Base-by-base conservation (phyloP, 2,888 invertebrate genomes). In the Eupithecia dodoneata region DNA sequence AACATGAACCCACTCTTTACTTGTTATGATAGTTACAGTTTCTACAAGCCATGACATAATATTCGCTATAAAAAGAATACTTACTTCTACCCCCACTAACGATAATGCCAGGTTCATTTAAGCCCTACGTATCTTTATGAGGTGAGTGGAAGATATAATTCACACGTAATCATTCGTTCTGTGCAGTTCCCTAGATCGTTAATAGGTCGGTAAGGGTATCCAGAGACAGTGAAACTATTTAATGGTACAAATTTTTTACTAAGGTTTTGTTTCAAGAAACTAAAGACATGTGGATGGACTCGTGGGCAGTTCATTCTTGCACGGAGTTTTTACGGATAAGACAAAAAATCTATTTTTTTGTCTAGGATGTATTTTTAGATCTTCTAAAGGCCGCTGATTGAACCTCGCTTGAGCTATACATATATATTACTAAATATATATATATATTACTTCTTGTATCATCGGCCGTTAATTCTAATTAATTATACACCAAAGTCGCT, bases 121-220 rank as follows among this genome's bases (percentile, higher is more conserved):
- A 65, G n/a, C 18, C 15, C 52, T 4, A 18, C 7, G 47, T 72
- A 71, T 67, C 67, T 67, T 71, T 77, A 77, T 72, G 55, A 76
- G n/a, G 74, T 70, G n/a, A 59, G 59, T 59, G 59, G 63, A 67
- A 63, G 45, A 75, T 70, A 65, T 73, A 72, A 72, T 75, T 59
- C 65, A 74, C 69, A 52, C 12, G 9, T 52, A 74, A 69, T 52
- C 15, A 69, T 70, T 65, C n/a, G 47, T 73, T 41, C 44, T 30
- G 3, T 45, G n/a, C 44, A 72, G 69, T 77, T 71, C 18, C 47
- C 45, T 72, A 70, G 13, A 63, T 72, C 74, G 44, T 69, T 63
- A 74, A 76, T 59, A 30, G 41, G 12, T 66, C 18, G 59, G 59
- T 59, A 13, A 42, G 5, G 41, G 41, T 42, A 5, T 41, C 6